Percentiles rank a stretch among this genome's conserved stretches.
phyloP scores from a whole-genome alignment of 35 echinoderm and acorn worm species.

The Anneissia japonica region DNA sequence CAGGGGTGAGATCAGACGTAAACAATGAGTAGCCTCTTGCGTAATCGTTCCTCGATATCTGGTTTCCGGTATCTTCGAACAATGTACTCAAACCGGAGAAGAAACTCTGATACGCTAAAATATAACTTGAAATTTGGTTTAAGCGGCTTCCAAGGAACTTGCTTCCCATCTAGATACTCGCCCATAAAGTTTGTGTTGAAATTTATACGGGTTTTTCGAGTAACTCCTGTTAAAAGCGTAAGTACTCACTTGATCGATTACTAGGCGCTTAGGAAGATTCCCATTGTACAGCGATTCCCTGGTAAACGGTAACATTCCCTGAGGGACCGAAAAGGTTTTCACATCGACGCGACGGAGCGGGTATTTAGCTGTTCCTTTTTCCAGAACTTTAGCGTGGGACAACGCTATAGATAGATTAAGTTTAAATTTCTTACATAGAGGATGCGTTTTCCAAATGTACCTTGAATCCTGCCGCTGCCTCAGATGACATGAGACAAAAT shows the following conservation, averaged over 20 bases:
- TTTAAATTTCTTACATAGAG: too few relatives aligned
- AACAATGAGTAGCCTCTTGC: neutral
- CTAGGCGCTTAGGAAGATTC: conserved; percentile 1
- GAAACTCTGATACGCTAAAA: too few relatives aligned
- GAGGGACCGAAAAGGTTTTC: neutral
- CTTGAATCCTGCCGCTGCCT: too few relatives aligned
- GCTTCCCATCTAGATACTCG: conserved; percentile 9
- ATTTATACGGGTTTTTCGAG: neutral
- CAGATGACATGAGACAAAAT: too few relatives aligned
- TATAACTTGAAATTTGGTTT: too few relatives aligned
- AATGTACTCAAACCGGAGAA: too few relatives aligned
- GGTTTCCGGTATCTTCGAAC: too few relatives aligned
- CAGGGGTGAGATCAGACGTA: too few relatives aligned
- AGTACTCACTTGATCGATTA: neutral
- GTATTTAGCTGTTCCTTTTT: neutral
- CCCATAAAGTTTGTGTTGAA: neutral
- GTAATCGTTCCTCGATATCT: neutral
- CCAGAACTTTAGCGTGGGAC: conserved; percentile 15
- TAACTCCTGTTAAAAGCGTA: conserved; percentile 4
- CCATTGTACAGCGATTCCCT: neutral
- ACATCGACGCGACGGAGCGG: neutral
- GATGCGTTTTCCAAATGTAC: too few relatives aligned
- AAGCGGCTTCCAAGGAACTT: conserved; percentile 1
- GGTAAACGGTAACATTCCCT: neutral
- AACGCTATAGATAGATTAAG: conserved; percentile 27